Conservation (phyloP, 2,888 invertebrate species). For the Strigamia maritima region DNA sequence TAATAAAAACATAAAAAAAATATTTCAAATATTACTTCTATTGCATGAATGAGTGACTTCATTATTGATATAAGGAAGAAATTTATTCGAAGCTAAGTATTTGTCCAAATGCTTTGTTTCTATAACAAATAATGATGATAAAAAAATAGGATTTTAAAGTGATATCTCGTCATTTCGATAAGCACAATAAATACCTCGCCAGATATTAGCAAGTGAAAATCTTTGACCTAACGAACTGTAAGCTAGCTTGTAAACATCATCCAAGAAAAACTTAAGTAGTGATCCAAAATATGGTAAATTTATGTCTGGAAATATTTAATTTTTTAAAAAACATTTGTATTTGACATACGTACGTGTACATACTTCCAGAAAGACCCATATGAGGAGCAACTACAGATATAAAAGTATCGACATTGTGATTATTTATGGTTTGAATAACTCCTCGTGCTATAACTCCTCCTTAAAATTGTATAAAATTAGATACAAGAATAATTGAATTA, state of each 20-base stretch:
- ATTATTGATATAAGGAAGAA: neutral
- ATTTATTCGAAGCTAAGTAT: neutral
- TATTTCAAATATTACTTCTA: neutral
- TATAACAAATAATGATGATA: neutral
- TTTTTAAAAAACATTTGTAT: too few species aligned
- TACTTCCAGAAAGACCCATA: neutral
- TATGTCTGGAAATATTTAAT: neutral
- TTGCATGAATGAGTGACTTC: neutral
- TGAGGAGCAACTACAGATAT: constrained; percentile 6
- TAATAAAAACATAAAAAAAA: neutral
- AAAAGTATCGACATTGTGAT: constrained; percentile 20
- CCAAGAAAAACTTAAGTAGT: too few species aligned
- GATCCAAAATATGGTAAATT: too few species aligned
- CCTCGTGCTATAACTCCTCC: neutral
- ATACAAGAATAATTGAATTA: neutral
- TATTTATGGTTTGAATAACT: neutral
- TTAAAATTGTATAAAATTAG: neutral
- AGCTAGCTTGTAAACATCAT: neutral
- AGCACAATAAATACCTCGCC: neutral
- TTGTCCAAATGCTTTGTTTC: neutral
- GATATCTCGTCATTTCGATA: too few species aligned
- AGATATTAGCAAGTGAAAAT: neutral
- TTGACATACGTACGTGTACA: too few species aligned
- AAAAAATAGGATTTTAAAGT: too few species aligned
- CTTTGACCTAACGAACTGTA: neutral